Evolutionary conservation across 2,113 vertebrate species (phyloP).

Genomic region (Numenius arquata): DNA sequence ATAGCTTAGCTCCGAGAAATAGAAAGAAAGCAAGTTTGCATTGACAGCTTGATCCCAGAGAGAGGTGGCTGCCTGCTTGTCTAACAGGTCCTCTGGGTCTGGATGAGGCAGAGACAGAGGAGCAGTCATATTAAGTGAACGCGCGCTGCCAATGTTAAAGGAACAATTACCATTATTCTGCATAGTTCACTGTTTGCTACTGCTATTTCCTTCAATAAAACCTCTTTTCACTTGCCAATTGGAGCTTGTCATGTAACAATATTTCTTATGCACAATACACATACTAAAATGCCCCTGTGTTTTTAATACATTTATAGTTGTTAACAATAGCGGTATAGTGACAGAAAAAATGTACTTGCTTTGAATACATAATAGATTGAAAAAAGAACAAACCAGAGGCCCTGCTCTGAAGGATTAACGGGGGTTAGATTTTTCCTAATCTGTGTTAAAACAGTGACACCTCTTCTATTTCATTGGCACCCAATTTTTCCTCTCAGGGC

Average conservation of each 20-base stretch:
- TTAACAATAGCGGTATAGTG: constrained; percentile 70
- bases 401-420: neutral
- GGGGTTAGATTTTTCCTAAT: constrained; percentile 10
- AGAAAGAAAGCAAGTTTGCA: constrained; percentile 71
- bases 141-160: constrained; percentile 59
- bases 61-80: constrained; percentile 74
- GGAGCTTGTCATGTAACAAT: constrained; percentile 74
- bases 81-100: constrained; percentile 75
- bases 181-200: constrained; percentile 67
- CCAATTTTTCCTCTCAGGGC: neutral
- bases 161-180: constrained; percentile 73
- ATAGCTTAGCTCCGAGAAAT: constrained; percentile 70
- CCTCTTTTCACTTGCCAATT: constrained; percentile 72
- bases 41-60: constrained; percentile 77
- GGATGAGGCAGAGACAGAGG: constrained; percentile 68
- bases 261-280: constrained; percentile 70
- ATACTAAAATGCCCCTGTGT: constrained; percentile 73
- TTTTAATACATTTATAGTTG: constrained; percentile 70
- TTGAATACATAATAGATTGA: constrained; percentile 51
- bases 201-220: constrained; percentile 74
- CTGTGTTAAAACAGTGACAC: neutral
- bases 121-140: constrained; percentile 67
- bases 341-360: constrained; percentile 48
- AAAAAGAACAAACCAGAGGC: neutral
- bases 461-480: neutral